Evolutionary conservation across 2,113 vertebrate genomes (phyloP).

Genomic region (Semicossyphus pulcher): DNA sequence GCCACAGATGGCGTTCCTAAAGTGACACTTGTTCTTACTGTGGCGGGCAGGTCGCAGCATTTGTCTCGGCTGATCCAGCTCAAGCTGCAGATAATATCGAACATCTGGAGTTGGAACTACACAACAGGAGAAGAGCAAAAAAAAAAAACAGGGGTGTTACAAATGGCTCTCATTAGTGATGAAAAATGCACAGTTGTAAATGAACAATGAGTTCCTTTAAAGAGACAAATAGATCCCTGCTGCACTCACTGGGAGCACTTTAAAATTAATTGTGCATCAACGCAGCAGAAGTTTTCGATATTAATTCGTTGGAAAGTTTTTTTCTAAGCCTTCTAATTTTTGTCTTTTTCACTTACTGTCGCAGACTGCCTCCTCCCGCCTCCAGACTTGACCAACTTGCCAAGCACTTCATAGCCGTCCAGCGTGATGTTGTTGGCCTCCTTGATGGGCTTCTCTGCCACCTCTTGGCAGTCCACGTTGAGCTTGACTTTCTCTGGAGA

Average conservation of each 20-base stretch:
- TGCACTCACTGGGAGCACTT: conserved; percentile 33
- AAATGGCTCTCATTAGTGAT: conserved; percentile 68
- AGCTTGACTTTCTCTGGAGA: conserved; percentile 93
- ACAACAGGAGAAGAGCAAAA: conserved; percentile 71
- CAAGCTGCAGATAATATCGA: conserved; percentile 97
- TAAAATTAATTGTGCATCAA: conserved; percentile 37
- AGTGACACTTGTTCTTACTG: conserved; percentile 83
- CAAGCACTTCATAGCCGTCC: conserved; percentile 95
- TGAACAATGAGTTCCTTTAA: conserved; percentile 32
- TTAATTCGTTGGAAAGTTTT: conserved; percentile 38
- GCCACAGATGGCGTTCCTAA: not conserved
- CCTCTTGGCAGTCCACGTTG: conserved; percentile 94
- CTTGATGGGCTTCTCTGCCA: conserved; percentile 93
- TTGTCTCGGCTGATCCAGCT: conserved; percentile 97
- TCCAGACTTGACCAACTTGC: conserved; percentile 87
- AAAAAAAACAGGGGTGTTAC: conserved; percentile 67
- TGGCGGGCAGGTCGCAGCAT: conserved; percentile 97
- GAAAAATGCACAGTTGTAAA: conserved; percentile 56
- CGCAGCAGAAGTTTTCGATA: conserved; percentile 32
- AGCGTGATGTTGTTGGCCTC: conserved; percentile 93
- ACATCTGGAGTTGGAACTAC: conserved; percentile 99
- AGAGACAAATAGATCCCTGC: conserved; percentile 25
- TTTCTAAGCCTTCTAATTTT: conserved; percentile 35
- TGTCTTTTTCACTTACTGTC: conserved; percentile 88
- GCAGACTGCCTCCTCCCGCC: conserved; percentile 90